Percentiles rank a stretch among this genome's conserved stretches.
phyloP scores from a whole-genome alignment of 2,113 vertebrate genomes.

The Sclerurus mexicanus region DNA sequence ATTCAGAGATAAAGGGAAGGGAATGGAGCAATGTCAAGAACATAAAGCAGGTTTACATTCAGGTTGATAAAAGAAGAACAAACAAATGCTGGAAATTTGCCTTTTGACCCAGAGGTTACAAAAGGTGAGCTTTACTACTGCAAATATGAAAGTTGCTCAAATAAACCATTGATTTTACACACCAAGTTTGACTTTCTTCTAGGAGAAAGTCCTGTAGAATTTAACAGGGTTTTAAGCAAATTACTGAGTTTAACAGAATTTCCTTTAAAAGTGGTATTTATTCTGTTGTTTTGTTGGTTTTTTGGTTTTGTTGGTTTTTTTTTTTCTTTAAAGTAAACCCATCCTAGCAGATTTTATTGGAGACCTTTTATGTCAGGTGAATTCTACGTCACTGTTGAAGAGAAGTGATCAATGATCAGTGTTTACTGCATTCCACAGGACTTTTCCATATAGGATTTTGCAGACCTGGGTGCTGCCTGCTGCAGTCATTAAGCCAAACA shows the following conservation, averaged over 20 bases:
- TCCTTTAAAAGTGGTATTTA: neutral
- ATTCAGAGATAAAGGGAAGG: constrained; percentile 44
- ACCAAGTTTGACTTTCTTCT: neutral
- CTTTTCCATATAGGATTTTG: neutral
- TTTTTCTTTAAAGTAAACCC: neutral
- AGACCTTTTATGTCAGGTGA: neutral
- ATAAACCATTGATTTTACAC: constrained; percentile 16
- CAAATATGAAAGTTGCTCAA: neutral
- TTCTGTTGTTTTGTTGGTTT: neutral
- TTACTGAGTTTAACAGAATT: neutral
- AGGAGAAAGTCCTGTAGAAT: neutral
- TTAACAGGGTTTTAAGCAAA: neutral
- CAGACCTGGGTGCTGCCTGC: neutral
- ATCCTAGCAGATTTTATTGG: neutral
- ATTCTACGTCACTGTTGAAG: neutral
- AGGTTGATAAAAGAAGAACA: constrained; percentile 35
- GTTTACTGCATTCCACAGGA: neutral
- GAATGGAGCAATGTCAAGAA: constrained; percentile 41
- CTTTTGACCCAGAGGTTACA: neutral
- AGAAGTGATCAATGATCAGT: neutral
- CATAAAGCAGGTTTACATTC: constrained; percentile 22
- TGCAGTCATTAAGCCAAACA: neutral
- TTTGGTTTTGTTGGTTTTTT: neutral
- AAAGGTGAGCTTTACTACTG: neutral
- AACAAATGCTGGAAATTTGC: neutral